phyloP scores from a whole-genome alignment of 2,113 vertebrate genomes.

The Paradisaea rubra region DNA sequence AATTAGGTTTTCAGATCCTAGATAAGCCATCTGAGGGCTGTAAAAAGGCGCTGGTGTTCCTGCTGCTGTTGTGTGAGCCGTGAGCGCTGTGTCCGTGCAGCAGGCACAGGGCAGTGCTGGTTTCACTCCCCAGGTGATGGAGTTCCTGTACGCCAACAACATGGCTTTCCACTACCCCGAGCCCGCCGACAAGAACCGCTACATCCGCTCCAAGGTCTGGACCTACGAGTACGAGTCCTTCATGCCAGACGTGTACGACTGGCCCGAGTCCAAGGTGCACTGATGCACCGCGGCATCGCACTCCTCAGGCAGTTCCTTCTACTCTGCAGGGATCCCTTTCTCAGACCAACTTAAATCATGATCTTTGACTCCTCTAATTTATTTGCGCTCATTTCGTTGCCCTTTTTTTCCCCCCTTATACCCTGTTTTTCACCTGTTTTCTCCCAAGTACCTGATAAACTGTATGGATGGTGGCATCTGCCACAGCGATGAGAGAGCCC shows the following conservation, averaged over 20 bases:
- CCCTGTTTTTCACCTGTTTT: background rate
- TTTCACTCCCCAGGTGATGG: conserved; percentile 73
- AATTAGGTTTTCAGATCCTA: background rate
- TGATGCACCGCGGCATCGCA: background rate
- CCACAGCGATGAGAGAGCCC: background rate
- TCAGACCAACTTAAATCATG: background rate
- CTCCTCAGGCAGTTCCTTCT: background rate
- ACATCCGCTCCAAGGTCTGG: conserved; percentile 84
- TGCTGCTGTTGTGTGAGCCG: background rate
- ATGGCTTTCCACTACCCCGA: conserved; percentile 97
- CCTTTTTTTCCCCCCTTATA: background rate
- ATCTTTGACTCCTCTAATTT: conserved; percentile 18
- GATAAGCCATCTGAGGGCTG: rapidly evolving
- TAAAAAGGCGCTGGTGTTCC: background rate
- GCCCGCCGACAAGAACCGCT: conserved; percentile 81
- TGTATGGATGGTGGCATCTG: background rate
- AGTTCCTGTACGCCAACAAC: conserved; percentile 88
- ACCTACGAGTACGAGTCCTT: conserved; percentile 88
- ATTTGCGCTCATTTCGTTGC: background rate
- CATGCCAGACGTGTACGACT: conserved; percentile 89
- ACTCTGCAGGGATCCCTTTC: conserved; percentile 51
- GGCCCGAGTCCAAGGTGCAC: conserved; percentile 77
- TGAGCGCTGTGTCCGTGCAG: background rate
- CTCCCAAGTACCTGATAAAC: background rate
- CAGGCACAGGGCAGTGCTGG: too few relatives aligned